Percentiles rank a stretch among this genome's conserved stretches.
These are phyloP conservation scores for Lepidotrigona ventralis DNA, from an alignment of 1,140 invertebrate genomes.

Conservation along the genomic window DNA sequence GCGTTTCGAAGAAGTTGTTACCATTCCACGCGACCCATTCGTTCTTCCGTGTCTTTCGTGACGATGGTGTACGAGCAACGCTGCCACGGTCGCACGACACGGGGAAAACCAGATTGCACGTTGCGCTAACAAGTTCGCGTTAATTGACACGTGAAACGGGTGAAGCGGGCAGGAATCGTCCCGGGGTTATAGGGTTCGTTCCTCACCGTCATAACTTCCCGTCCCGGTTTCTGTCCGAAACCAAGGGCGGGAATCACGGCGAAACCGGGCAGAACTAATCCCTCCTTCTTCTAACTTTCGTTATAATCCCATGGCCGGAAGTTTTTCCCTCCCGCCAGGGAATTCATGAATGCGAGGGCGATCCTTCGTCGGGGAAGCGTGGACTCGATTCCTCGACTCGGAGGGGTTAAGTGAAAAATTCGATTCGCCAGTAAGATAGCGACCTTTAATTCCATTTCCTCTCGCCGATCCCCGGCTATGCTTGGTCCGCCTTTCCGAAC, in stretches of 20 bases:
- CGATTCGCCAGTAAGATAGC: slow-evolving; percentile 10
- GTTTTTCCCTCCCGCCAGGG: background rate
- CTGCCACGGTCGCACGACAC: background rate
- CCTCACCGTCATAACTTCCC: background rate
- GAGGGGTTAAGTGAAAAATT: slow-evolving; percentile 27
- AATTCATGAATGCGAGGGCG: slow-evolving; percentile 15
- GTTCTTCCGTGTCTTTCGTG: background rate
- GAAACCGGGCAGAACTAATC: slow-evolving; percentile 5
- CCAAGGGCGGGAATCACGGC: background rate
- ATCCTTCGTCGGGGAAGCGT: background rate
- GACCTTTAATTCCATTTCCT: slow-evolving; percentile 8
- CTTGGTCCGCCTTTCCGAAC: background rate
- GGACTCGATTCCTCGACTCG: background rate
- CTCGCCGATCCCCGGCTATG: no score
- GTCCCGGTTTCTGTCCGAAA: background rate
- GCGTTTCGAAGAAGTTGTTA: slow-evolving; percentile 22
- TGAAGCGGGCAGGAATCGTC: background rate
- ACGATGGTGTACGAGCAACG: background rate
- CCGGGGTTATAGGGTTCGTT: background rate
- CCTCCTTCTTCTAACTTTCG: slow-evolving; percentile 14
- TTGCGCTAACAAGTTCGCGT: slow-evolving; percentile 26
- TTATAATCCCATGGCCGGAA: background rate
- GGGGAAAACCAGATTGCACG: slow-evolving; percentile 17
- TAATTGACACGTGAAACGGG: slow-evolving; percentile 33
- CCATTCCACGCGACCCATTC: slow-evolving; percentile 11